These are phyloP conservation scores for Polypterus senegalus DNA, from an alignment of 2,113 vertebrate genomes.

Conservation along the genomic window DNA sequence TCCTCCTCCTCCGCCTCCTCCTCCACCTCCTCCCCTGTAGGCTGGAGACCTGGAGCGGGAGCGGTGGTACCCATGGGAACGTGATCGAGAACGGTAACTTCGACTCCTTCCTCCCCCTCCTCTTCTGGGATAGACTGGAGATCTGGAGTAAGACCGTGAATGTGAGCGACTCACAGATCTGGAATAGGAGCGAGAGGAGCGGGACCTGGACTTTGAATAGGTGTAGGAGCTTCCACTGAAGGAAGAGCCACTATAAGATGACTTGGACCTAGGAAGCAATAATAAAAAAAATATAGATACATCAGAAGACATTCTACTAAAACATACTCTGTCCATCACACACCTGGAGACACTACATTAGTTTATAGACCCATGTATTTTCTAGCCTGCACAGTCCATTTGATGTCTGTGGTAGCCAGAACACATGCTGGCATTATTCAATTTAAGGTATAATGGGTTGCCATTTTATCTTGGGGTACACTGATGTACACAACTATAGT, in stretches of 20 bases:
- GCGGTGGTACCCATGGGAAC: constrained; percentile 72
- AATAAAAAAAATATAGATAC: constrained; percentile 26
- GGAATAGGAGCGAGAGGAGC: constrained; percentile 69
- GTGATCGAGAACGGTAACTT: constrained; percentile 63
- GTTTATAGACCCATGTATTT: too few species aligned
- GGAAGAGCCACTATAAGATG: constrained; percentile 71
- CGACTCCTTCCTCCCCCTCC: constrained; percentile 61
- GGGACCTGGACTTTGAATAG: constrained; percentile 71
- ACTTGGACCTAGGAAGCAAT: constrained; percentile 71
- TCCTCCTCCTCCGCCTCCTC: constrained; percentile 10
- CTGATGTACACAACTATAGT: too few species aligned
- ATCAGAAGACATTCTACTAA: too few species aligned
- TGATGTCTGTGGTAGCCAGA: too few species aligned
- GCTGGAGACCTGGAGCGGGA: constrained; percentile 77
- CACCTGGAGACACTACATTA: too few species aligned
- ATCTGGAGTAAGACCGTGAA: constrained; percentile 70
- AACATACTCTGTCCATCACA: too few species aligned
- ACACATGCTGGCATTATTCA: too few species aligned
- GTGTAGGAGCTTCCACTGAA: constrained; percentile 79
- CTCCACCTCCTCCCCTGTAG: constrained; percentile 33
- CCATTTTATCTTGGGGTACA: too few species aligned
- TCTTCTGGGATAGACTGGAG: constrained; percentile 56
- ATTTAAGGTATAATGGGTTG: too few species aligned
- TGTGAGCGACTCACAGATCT: constrained; percentile 82
- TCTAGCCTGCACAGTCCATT: too few species aligned